A percentile compares a stretch with the other conserved stretches of the same genome.
Evolutionary conservation across 2,888 invertebrate species (phyloP).

Genomic region (Venusia cambrica): DNA sequence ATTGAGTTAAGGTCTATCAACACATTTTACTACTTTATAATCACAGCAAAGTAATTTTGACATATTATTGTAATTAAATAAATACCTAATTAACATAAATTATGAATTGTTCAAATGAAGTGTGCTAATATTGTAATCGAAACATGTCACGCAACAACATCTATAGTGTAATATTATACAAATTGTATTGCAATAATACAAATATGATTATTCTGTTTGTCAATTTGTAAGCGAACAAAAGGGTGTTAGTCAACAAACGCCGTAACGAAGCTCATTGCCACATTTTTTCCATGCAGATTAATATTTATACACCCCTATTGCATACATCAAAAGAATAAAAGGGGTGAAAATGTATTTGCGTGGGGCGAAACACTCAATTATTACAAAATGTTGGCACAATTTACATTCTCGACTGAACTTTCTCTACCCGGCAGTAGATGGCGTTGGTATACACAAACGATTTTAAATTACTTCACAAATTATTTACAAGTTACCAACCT

Average conservation of each 20-base stretch:
- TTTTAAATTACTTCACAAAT: conserved; percentile 40
- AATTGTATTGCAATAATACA: conserved; percentile 50
- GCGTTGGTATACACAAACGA: conserved; percentile 56
- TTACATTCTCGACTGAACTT: conserved; percentile 56
- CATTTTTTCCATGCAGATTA: conserved; percentile 68
- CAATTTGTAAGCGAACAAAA: conserved; percentile 56
- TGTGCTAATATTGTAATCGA: conserved; percentile 39
- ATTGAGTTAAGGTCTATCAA: too few relatives aligned
- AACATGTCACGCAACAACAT: conserved; percentile 51
- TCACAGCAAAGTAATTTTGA: too few relatives aligned
- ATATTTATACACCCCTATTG: conserved; percentile 72
- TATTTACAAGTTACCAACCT: conserved; percentile 12
- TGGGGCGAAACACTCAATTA: conserved; percentile 74
- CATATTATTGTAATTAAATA: not conserved
- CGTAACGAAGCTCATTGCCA: conserved; percentile 71
- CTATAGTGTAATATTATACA: conserved; percentile 61
- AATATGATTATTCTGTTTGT: conserved; percentile 64
- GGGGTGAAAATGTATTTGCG: conserved; percentile 60
- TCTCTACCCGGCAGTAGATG: conserved; percentile 70
- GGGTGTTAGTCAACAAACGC: conserved; percentile 68
- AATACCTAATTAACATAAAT: conserved; percentile 2
- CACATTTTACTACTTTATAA: too few relatives aligned
- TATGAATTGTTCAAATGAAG: conserved; percentile 1
- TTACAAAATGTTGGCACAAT: conserved; percentile 77
- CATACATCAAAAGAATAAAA: conserved; percentile 78